These are phyloP conservation scores for Empis livida DNA, from an alignment of 2,888 invertebrate species.

Conservation along the genomic window DNA sequence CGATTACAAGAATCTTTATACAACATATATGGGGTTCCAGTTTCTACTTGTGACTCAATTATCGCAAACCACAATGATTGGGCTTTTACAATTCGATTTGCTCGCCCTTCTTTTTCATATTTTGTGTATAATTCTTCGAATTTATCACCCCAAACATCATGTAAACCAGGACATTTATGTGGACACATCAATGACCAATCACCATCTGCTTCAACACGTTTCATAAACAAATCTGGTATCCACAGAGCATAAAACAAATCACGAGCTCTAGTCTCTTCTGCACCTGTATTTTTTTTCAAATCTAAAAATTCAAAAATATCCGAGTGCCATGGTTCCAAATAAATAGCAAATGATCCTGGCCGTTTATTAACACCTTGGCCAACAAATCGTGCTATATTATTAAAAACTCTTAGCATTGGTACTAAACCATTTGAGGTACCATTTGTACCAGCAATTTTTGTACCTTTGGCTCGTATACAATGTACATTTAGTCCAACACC, in stretches of 20 bases:
- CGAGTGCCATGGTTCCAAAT: conserved; percentile 98
- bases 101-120: conserved; percentile 72
- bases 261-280: conserved; percentile 86
- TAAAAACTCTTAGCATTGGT: conserved; percentile 90
- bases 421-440: conserved; percentile 91
- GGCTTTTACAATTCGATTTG: conserved; percentile 58
- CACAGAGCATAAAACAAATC: conserved; percentile 95
- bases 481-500: conserved; percentile 96
- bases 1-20: conserved; percentile 94
- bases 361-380: conserved; percentile 97
- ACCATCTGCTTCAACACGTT: conserved; percentile 69
- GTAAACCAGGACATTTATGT: conserved; percentile 76
- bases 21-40: conserved; percentile 95
- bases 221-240: conserved; percentile 98
- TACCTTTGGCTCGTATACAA: conserved; percentile 84
- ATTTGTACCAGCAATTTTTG: conserved; percentile 86
- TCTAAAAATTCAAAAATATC: conserved; percentile 93
- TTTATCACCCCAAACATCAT: conserved; percentile 89
- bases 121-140: conserved; percentile 78
- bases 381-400: conserved; percentile 91
- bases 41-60: conserved; percentile 90
- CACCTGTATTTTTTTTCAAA: conserved; percentile 88
- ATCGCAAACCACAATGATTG: conserved; percentile 89
- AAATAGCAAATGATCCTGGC: conserved; percentile 95
- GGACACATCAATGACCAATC: conserved; percentile 98